A percentile compares a stretch with the other conserved stretches of the same genome.
Evolutionary conservation across 2,113 vertebrate species (phyloP).

Genomic region (Cephalopterus ornatus): DNA sequence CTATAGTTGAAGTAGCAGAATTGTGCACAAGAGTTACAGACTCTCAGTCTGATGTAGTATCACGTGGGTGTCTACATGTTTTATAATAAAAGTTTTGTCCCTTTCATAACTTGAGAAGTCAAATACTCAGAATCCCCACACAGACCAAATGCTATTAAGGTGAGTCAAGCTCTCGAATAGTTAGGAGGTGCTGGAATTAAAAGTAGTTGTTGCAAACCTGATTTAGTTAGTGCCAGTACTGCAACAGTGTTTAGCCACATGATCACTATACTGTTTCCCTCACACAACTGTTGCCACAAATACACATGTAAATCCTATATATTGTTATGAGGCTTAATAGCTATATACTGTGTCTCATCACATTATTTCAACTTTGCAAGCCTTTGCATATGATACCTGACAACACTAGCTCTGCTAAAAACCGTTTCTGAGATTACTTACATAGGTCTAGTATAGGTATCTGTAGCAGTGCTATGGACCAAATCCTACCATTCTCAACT

Average conservation of each 20-base stretch:
- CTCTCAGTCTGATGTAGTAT: not conserved
- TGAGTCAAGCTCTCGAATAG: not conserved
- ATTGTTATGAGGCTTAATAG: not conserved
- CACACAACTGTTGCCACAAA: not conserved
- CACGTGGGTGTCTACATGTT: rapidly evolving
- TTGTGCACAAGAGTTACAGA: not conserved
- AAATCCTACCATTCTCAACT: not conserved
- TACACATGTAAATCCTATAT: not conserved
- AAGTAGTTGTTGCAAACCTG: not conserved
- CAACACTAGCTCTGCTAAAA: not conserved
- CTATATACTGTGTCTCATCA: rapidly evolving
- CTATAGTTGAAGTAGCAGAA: not conserved
- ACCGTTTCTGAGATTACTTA: not conserved
- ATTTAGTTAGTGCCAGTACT: not conserved
- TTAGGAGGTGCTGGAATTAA: not conserved
- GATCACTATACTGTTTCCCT: not conserved
- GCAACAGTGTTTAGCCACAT: not conserved
- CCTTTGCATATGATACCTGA: not conserved
- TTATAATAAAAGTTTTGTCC: not conserved
- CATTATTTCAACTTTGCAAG: not conserved
- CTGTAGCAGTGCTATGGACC: not conserved
- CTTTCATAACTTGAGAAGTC: not conserved
- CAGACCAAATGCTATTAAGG: not conserved
- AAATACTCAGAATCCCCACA: not conserved
- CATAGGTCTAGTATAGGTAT: not conserved